Base-by-base conservation (phyloP, 2,888 invertebrate genomes). In the Macaria notata region DNA sequence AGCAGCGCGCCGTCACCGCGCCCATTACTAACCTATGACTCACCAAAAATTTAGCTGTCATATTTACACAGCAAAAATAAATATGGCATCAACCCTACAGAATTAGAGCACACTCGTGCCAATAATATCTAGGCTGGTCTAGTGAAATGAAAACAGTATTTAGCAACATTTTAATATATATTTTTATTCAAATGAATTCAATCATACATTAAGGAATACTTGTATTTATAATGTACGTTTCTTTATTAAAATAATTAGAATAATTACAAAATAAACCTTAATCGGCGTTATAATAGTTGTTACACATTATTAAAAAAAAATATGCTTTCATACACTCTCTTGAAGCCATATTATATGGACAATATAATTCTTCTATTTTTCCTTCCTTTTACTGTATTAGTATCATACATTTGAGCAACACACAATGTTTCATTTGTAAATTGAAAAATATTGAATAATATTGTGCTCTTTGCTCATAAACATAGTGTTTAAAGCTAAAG, bases 101-200 rank as follows among this genome's bases (percentile, higher is more conserved):
- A 48, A 49, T 45, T 45, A 57, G 49, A 49, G n/a, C 31, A 4
- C 0, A n/a, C 39, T 42, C 55, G 38, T 53, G 53, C 52, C 49
- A 46, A 53, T 51, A 56, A 45, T 45, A 49, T n/a, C 36, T 49
- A 36, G 49, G 47, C 31, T 30, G 44, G 6, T 5, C 9, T 43
- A 19, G 19, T 52, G 44, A 77, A 57, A 57, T 57, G 31, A 81
- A 87, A 85, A 81, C 83, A 83, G 73, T 79, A 75, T 75, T 86
- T 88, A 88, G 88, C 88, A 92, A 92, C 92, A 92, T 92, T 92
- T 92, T 91, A 88, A 92, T 92, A 92, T 92, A 92, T 92, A 91
- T 90, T 91, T 90, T 92, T 92, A 91, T 90, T 92, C 83, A 92
- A 92, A 92, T 91, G 81, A 92, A 92, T 88, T 88, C 81, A 89